phyloP scores from a whole-genome alignment of 2,888 invertebrate genomes.

The Eretmocerus hayati region DNA sequence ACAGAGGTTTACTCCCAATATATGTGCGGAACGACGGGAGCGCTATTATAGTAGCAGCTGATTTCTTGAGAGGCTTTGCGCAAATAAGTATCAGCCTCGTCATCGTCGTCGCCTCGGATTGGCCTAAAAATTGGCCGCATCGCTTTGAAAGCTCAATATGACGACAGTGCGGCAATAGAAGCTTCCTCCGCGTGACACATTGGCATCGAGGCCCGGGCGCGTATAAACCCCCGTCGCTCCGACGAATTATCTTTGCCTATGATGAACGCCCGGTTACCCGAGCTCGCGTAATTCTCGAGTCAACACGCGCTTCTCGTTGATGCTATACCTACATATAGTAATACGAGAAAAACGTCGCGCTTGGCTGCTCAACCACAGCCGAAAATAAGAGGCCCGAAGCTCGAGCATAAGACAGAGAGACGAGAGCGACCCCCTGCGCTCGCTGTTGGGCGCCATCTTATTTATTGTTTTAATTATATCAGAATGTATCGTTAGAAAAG shows the following conservation, averaged over 20 bases:
- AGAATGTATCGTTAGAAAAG: constrained; percentile 47
- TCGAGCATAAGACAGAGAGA: constrained; percentile 26
- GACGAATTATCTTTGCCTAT: constrained; percentile 27
- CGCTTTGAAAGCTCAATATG: no score
- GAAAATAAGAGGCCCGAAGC: constrained; percentile 10
- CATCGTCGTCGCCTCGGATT: no score
- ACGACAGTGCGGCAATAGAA: no score
- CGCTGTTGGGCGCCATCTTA: constrained; percentile 46
- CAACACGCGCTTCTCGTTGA: constrained; percentile 1
- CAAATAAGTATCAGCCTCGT: no score
- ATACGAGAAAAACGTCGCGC: constrained; percentile 1
- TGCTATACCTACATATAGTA: neutral
- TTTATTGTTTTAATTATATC: constrained; percentile 49
- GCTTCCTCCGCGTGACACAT: no score
- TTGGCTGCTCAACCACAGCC: constrained; percentile 3
- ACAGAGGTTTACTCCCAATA: no score
- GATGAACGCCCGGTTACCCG: constrained; percentile 27
- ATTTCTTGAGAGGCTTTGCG: no score
- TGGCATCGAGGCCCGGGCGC: neutral
- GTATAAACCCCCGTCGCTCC: constrained; percentile 14
- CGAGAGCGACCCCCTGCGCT: constrained; percentile 44
- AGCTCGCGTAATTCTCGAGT: constrained; percentile 18
- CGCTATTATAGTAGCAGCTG: no score
- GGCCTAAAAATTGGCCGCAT: no score
- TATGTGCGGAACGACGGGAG: no score